phyloP scores from a whole-genome alignment of 2,797 vertebrate species.

The Enteromius unitaeniatus region DNA sequence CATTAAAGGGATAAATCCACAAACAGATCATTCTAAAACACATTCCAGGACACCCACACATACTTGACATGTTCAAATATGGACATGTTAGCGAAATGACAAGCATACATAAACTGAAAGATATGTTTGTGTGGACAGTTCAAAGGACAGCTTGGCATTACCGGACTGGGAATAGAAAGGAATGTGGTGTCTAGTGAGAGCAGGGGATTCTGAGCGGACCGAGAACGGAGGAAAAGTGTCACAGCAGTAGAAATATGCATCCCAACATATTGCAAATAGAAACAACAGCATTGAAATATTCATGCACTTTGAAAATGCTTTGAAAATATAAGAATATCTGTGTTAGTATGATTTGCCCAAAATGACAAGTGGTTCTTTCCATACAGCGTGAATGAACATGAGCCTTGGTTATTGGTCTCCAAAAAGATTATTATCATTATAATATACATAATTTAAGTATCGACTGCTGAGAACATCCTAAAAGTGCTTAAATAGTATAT shows the following conservation, averaged over 20 bases:
- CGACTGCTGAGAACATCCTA: background rate
- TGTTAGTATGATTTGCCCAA: background rate
- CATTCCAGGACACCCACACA: constrained; percentile 27
- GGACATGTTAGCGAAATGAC: constrained; percentile 2
- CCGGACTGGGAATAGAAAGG: constrained; percentile 72
- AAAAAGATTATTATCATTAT: background rate
- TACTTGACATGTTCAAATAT: background rate
- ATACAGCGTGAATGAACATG: background rate
- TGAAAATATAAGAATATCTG: background rate
- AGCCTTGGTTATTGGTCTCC: background rate
- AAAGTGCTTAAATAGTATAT: too few species aligned
- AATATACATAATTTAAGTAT: background rate
- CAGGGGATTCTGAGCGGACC: constrained; percentile 70
- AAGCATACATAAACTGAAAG: constrained; percentile 49
- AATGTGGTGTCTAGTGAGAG: constrained; percentile 73
- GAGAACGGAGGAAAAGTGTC: constrained; percentile 22
- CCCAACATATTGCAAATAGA: background rate
- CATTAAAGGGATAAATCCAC: background rate
- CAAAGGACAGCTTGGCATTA: constrained; percentile 75
- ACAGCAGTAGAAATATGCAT: background rate
- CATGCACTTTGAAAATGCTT: background rate
- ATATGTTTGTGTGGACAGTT: constrained; percentile 62
- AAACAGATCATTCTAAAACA: constrained; percentile 33
- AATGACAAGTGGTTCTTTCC: background rate
- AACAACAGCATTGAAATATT: background rate